phyloP scores from a whole-genome alignment of 2,113 vertebrate species.

The Stigmatopora argus region DNA sequence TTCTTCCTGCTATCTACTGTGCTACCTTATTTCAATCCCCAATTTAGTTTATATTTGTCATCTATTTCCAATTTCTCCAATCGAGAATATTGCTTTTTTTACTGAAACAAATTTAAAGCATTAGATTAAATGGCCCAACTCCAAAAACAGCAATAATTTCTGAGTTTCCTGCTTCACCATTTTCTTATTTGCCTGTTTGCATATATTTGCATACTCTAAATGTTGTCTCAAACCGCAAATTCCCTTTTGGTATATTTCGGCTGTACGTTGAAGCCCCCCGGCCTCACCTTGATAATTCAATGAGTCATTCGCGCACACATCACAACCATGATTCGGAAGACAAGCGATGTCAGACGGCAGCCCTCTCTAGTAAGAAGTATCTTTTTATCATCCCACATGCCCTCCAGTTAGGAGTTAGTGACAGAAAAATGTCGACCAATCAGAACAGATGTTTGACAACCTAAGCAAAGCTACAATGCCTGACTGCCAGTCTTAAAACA shows the following conservation, averaged over 20 bases:
- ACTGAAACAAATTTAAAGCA: too few species aligned
- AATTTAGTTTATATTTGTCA: neutral
- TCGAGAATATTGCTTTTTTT: too few species aligned
- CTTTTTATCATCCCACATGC: slow-evolving; percentile 30
- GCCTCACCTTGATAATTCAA: slow-evolving; percentile 38
- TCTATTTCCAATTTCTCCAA: neutral
- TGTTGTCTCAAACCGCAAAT: slow-evolving; percentile 35
- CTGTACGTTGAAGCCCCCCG: slow-evolving; percentile 14
- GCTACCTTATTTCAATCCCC: neutral
- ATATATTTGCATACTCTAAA: slow-evolving; percentile 26
- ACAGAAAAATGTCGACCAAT: slow-evolving; percentile 36
- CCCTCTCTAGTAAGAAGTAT: slow-evolving; percentile 15
- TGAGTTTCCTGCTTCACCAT: slow-evolving; percentile 5
- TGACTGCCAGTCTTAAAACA: neutral
- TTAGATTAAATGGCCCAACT: neutral
- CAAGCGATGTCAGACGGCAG: slow-evolving; percentile 29
- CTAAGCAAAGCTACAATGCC: slow-evolving; percentile 35
- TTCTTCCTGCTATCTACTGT: neutral
- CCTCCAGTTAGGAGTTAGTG: slow-evolving; percentile 27
- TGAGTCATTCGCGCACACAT: slow-evolving; percentile 50
- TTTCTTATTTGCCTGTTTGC: slow-evolving; percentile 23
- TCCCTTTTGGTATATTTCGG: slow-evolving; percentile 22
- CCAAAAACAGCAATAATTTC: neutral
- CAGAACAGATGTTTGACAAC: slow-evolving; percentile 35
- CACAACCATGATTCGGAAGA: slow-evolving; percentile 43